Conservation (phyloP, 2,113 vertebrate species). For the Bombycilla garrulus region DNA sequence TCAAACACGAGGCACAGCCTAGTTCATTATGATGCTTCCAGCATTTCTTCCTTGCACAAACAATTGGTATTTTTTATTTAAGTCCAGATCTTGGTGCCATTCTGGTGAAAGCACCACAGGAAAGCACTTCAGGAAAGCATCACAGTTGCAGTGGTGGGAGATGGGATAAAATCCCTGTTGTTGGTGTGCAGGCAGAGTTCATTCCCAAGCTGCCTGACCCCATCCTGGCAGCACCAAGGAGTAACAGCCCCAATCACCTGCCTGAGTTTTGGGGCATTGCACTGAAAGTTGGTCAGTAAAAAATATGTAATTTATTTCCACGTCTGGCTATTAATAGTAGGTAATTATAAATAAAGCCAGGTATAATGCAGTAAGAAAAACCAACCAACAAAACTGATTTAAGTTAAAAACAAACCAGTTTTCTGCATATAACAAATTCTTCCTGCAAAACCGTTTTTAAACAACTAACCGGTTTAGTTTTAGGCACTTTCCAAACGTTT, state of each 20-base stretch:
- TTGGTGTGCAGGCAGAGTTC: background rate
- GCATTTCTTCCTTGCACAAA: background rate
- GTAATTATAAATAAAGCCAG: background rate
- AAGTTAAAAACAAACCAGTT: background rate
- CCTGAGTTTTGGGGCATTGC: background rate
- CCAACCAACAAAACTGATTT: background rate
- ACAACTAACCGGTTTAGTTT: background rate
- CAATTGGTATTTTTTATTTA: background rate
- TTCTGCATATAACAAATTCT: background rate
- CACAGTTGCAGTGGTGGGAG: accelerated
- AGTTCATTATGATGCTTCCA: background rate
- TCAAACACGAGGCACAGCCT: background rate
- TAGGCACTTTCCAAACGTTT: background rate
- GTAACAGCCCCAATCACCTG: background rate
- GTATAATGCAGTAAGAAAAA: background rate
- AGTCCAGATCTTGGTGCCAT: background rate
- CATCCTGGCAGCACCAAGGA: background rate
- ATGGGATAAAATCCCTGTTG: accelerated
- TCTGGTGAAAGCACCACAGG: background rate
- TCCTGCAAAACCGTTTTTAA: background rate
- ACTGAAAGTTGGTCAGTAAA: background rate
- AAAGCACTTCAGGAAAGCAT: background rate
- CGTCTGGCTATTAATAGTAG: background rate
- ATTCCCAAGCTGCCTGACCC: background rate
- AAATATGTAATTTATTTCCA: background rate